These are phyloP conservation scores for Diarsia brunnea DNA, from an alignment of 2,888 invertebrate genomes.

Conservation along the genomic window DNA sequence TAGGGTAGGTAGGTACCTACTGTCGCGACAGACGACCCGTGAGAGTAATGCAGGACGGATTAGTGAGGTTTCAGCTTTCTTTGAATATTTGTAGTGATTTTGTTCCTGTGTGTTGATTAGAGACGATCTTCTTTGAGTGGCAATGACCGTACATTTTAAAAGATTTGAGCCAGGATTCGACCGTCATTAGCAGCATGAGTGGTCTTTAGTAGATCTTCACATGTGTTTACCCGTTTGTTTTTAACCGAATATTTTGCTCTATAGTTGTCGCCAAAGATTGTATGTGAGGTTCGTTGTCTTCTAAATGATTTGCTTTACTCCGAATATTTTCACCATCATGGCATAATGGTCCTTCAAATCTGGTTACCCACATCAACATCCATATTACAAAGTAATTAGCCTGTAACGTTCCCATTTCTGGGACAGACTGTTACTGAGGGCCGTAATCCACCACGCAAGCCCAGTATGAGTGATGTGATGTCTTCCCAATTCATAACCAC, in stretches of 20 bases:
- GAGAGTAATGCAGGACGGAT: constrained; percentile 11
- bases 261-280: not conserved
- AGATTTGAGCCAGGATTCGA: not conserved
- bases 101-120: not conserved
- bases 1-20: not conserved
- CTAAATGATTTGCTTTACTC: not conserved
- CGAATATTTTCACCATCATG: not conserved
- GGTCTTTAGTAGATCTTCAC: not conserved
- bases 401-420: not conserved
- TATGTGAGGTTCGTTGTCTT: not conserved
- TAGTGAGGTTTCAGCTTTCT: not conserved
- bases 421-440: not conserved
- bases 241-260: not conserved
- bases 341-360: not conserved
- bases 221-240: too few relatives aligned
- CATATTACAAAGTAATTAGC: not conserved
- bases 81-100: not conserved
- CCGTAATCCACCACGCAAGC: not conserved
- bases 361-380: not conserved
- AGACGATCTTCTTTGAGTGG: not conserved
- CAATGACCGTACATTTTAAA: not conserved
- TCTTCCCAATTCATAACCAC: not conserved
- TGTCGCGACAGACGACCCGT: constrained; percentile 23
- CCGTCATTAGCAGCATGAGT: not conserved
- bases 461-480: not conserved